Evolutionary conservation across 2,797 vertebrate genomes (phyloP), one percentile per base, ranked within the genome.

Genomic region (Lemur catta): DNA sequence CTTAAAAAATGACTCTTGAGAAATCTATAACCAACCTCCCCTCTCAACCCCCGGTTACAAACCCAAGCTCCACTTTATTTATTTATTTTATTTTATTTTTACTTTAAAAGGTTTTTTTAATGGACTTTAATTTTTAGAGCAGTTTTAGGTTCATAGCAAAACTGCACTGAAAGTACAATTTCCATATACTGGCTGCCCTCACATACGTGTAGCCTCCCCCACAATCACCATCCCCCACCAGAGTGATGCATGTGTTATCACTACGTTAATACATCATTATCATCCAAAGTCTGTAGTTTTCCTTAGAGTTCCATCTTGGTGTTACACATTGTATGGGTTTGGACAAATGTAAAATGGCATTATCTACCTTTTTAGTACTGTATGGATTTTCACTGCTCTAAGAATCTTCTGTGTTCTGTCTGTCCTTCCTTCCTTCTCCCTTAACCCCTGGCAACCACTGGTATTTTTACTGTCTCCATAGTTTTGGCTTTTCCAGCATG

Each of bases 181-280:
- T 57, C 33, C 15, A 2, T n/a, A 10, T 14, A 50, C 7, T 8
- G 15, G 20, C 48, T 74, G 12, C 6, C 35, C 24, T 9, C 4
- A 4, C 2, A 22, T 2, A n/a, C 41, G 9, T 0, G 12, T 0
- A 10, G 4, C 1, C 20, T 38, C 6, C 2, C 8, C n/a, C 5
- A 6, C 11, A 50, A 2, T 74, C 43, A 67, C 10, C 33, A 61
- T 33, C 50, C 10, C 7, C 15, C 4, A 59, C 15, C 22, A 81
- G 8, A 59, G 17, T 28, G 22, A 3, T 65, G 33, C 11, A 20
- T n/a, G 35, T 75, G 6, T 59, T 50, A 30, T 33, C 15, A 52
- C 1, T 84, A 9, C 7, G 1, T n/a, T 74, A 28, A 46, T 72
- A 41, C 10, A 28, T 50, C 30, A 57, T 33, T 46, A 20, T 61